Evolutionary conservation across 2,797 vertebrate genomes (phyloP), one percentile per base, ranked within the genome.

Genomic region (Amblyopsis hoosieri): DNA sequence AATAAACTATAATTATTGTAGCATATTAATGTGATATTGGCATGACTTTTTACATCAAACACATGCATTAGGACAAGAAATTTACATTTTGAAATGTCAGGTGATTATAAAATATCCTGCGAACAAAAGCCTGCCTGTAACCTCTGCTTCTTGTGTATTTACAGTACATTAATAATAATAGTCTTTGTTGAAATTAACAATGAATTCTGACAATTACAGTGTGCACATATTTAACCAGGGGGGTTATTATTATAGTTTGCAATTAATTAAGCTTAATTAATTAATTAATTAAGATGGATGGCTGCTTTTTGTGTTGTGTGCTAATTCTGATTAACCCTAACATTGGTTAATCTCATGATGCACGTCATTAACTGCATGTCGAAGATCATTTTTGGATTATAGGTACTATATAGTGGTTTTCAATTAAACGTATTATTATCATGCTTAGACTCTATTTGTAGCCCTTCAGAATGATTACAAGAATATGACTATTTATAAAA

Each of bases 371-470:
- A 75, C 77, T 75, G 79, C 77, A 80, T 68, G 83, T 56, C n/a
- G 81, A 90, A 87, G 84, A 90, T 65, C 71, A 85, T 82, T 85
- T 82, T n/a, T 69, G 76, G 84, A 86, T 86, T 81, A 69, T 76
- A 54, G 88, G 91, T 23, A 23, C 23, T 23, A 89, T 91, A 90
- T 90, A 88, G 67, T 70, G 45, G 54, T 58, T 45, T 64, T 60
- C 10, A 49, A 10, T 46, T 14, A 9, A 54, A 42, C 1, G 1
- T 6, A 12, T 48, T 48, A 48, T 48, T 12, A 48, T n/a, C 3
- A 48, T 48, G 47, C 10, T 48, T 48, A 48, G 46, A 23, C 23
- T 12, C 12, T 48, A 4, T 48, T 12, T n/a, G 47, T 48, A 3
- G 12, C 3, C 7, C 12, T n/a, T 11, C 3, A 48, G 7, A 48